Evolutionary conservation across 2,888 invertebrate genomes (phyloP).

Genomic region (Pharmacophagus antenor): DNA sequence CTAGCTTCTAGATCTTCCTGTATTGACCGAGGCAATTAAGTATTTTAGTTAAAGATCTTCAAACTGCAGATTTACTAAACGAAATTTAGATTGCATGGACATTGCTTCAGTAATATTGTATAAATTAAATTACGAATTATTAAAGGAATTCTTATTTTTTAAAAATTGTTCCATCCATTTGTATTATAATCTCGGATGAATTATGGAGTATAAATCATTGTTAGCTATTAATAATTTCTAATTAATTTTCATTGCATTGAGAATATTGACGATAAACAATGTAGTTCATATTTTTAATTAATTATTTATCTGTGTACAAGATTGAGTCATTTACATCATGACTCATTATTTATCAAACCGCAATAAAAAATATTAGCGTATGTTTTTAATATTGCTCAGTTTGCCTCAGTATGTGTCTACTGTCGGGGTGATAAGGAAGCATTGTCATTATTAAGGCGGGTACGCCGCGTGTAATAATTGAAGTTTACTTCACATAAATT

Average conservation of each 20-base stretch:
- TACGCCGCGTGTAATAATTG: background rate
- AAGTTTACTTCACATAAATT: background rate
- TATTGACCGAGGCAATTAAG: too few relatives aligned
- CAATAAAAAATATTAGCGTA: slow-evolving; percentile 45
- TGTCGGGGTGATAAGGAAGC: slow-evolving; percentile 47
- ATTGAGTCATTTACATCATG: slow-evolving; percentile 40
- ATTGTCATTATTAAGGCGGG: slow-evolving; percentile 22
- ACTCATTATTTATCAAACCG: slow-evolving; percentile 55
- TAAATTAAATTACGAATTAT: too few relatives aligned
- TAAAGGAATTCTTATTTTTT: too few relatives aligned
- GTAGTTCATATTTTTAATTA: slow-evolving; percentile 19
- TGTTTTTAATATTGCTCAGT: slow-evolving; percentile 41
- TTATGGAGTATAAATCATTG: too few relatives aligned
- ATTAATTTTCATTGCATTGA: background rate
- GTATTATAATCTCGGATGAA: too few relatives aligned
- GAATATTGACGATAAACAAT: slow-evolving; percentile 11
- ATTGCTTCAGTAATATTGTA: too few relatives aligned
- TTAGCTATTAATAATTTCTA: too few relatives aligned
- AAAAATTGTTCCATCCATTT: too few relatives aligned
- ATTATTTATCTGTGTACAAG: slow-evolving; percentile 15
- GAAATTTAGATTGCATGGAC: too few relatives aligned
- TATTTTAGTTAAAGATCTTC: too few relatives aligned
- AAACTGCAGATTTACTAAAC: too few relatives aligned
- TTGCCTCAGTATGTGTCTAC: slow-evolving; percentile 43
- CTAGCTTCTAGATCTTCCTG: too few relatives aligned